phyloP scores from a whole-genome alignment of 1,140 invertebrate genomes.

The Drosophila repleta region DNA sequence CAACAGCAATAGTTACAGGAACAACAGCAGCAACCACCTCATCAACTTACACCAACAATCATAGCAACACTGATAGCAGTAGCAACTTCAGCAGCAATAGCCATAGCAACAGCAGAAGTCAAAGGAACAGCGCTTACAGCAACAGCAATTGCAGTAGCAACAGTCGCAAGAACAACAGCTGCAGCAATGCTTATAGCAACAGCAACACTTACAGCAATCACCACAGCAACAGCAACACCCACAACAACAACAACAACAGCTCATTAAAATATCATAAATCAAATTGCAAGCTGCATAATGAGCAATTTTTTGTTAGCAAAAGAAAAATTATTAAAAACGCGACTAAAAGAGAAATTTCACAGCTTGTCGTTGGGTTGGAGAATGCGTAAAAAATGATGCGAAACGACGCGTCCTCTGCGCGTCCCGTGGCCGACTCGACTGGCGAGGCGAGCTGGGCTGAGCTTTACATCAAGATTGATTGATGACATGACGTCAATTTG shows the following conservation, averaged over 20 bases:
- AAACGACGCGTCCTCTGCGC: conserved; percentile 8
- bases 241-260: conserved; percentile 11
- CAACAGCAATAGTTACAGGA: not conserved
- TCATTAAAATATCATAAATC: conserved; percentile 81
- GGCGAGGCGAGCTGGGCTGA: not conserved
- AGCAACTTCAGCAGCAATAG: not conserved
- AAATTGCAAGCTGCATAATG: conserved; percentile 58
- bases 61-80: not conserved
- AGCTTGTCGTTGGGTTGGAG: conserved; percentile 26
- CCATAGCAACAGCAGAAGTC: not conserved
- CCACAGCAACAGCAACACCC: not conserved
- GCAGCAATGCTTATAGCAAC: not conserved
- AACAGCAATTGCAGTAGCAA: not conserved
- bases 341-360: conserved; percentile 44
- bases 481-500: conserved; percentile 79
- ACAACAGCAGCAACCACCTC: not conserved
- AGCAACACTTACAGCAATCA: not conserved
- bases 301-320: conserved; percentile 21
- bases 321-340: conserved; percentile 27
- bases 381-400: conserved; percentile 64
- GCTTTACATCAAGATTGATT: conserved; percentile 74
- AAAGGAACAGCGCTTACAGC: not conserved
- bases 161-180: not conserved
- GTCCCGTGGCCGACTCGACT: not conserved
- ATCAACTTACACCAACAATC: no score